Conservation (phyloP, 2,888 invertebrate genomes). For the Campoplex nolae region DNA sequence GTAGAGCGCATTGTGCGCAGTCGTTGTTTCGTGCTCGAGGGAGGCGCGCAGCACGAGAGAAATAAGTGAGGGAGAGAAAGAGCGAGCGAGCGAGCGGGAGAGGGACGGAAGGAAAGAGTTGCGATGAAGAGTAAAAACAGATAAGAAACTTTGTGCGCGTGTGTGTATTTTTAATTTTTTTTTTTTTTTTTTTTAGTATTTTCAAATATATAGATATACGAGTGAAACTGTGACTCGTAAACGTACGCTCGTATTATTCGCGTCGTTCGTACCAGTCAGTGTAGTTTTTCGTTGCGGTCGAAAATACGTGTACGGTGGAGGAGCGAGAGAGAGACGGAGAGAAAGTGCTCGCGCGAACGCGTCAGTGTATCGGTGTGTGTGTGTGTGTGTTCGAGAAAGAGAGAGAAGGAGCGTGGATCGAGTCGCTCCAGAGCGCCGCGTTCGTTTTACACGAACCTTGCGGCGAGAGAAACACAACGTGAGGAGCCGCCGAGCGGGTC, state of each 20-base stretch:
- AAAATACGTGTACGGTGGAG: not conserved
- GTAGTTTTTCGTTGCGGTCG: conserved; percentile 20
- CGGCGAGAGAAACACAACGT: conserved; percentile 49
- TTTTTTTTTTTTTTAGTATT: not conserved
- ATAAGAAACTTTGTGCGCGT: conserved; percentile 53
- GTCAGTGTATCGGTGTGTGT: conserved; percentile 13
- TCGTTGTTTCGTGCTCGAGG: conserved; percentile 35
- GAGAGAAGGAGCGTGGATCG: conserved; percentile 34
- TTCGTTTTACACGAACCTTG: conserved; percentile 35
- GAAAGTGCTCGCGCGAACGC: conserved; percentile 7
- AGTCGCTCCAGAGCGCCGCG: conserved; percentile 38
- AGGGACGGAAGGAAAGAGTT: conserved; percentile 10
- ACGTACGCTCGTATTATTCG: conserved; percentile 7
- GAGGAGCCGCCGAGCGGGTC: conserved; percentile 52
- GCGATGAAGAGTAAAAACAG: conserved; percentile 53
- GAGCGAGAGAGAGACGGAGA: conserved; percentile 36
- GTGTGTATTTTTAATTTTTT: conserved; percentile 30
- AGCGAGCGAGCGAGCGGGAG: no score
- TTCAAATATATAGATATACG: conserved; percentile 8
- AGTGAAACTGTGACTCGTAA: conserved; percentile 11
- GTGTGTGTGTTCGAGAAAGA: conserved; percentile 17
- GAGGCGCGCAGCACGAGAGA: conserved; percentile 42
- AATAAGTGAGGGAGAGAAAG: conserved; percentile 28
- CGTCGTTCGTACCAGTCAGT: conserved; percentile 22
- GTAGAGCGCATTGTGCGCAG: conserved; percentile 64